Conservation (phyloP, 1,140 invertebrate species). For the Cepaea nemoralis region DNA sequence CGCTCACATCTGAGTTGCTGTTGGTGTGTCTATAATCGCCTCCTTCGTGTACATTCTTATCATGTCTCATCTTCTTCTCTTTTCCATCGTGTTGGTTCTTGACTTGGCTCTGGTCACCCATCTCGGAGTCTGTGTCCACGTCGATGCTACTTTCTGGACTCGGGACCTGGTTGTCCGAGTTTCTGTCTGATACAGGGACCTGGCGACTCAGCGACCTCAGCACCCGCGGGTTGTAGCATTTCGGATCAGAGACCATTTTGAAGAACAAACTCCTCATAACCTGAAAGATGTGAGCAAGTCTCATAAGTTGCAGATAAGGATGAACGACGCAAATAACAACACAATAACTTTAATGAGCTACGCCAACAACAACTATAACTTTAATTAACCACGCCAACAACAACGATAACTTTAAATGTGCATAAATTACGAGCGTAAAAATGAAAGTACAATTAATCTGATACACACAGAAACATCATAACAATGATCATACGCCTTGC, state of each 20-base stretch:
- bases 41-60: constrained; percentile 22
- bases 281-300: constrained; percentile 29
- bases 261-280: constrained; percentile 88
- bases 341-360: too few relatives aligned
- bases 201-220: constrained; percentile 56
- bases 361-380: too few relatives aligned
- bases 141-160: constrained; percentile 37
- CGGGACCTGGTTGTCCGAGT: constrained; percentile 31
- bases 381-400: too few relatives aligned
- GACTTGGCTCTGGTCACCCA: neutral
- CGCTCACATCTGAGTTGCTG: neutral
- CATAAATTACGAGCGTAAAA: too few relatives aligned
- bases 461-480: too few relatives aligned
- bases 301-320: too few relatives aligned
- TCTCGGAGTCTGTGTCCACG: constrained; percentile 35
- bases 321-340: too few relatives aligned
- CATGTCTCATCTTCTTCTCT: neutral
- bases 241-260: constrained; percentile 94
- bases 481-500: too few relatives aligned
- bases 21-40: constrained; percentile 5
- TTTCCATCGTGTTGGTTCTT: neutral
- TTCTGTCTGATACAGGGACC: neutral
- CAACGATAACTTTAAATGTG: too few relatives aligned
- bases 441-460: too few relatives aligned
- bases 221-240: constrained; percentile 90